Evolutionary conservation across 2,113 vertebrate species (phyloP).

Genomic region (Lontra canadensis): DNA sequence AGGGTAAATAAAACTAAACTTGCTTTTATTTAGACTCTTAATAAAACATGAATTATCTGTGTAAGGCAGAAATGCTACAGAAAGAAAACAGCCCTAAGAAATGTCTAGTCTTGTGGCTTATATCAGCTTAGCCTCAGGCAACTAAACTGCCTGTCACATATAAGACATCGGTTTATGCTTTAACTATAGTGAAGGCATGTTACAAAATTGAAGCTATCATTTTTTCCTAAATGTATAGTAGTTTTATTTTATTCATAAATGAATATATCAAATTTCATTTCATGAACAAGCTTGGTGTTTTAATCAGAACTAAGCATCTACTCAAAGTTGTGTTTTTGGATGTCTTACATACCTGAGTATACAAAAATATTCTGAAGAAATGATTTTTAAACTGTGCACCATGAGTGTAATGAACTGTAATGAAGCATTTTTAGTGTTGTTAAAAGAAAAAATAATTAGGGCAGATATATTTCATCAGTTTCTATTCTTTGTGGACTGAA

Average conservation of each 20-base stretch:
- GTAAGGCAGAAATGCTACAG: conserved; percentile 50
- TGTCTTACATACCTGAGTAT: not conserved
- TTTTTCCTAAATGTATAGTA: not conserved
- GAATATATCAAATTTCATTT: conserved; percentile 34
- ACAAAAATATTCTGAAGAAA: not conserved
- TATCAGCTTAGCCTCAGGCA: conserved; percentile 61
- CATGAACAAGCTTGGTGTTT: not conserved
- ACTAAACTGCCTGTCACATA: conserved; percentile 15
- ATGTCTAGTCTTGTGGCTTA: conserved; percentile 46
- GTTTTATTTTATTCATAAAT: conserved; percentile 45
- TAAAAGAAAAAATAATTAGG: not conserved
- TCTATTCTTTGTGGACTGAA: not conserved
- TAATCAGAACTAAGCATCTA: not conserved
- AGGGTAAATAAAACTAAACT: conserved; percentile 53
- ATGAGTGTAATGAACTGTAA: not conserved
- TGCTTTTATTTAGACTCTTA: conserved; percentile 68
- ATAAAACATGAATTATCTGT: conserved; percentile 61
- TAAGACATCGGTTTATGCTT: conserved; percentile 33
- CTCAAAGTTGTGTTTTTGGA: not conserved
- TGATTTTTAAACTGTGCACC: not conserved
- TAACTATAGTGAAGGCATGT: conserved; percentile 40
- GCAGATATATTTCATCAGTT: not conserved
- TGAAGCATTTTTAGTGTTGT: not conserved
- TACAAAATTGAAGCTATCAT: not conserved
- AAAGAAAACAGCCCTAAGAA: conserved; percentile 66